Conservation (phyloP, 2,888 invertebrate species). For the Poecilus cupreus region DNA sequence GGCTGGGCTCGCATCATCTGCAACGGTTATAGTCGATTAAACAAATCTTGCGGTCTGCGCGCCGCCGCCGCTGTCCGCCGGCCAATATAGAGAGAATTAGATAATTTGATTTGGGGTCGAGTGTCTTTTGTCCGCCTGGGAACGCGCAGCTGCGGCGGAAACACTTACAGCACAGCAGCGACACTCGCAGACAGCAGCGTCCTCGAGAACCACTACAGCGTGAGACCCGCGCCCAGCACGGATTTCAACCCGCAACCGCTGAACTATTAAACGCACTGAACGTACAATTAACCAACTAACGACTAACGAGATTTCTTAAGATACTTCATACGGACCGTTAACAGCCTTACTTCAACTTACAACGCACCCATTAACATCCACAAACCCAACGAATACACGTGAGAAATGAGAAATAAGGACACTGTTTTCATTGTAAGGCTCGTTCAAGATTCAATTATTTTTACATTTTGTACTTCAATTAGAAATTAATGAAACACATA, state of each 20-base stretch:
- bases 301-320: slow-evolving; percentile 3
- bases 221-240: slow-evolving; percentile 2
- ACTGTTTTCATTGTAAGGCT: too few relatives aligned
- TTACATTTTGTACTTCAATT: too few relatives aligned
- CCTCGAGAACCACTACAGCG: slow-evolving; percentile 23
- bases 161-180: slow-evolving; percentile 67
- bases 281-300: neutral
- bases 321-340: slow-evolving; percentile 17
- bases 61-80: slow-evolving; percentile 62
- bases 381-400: neutral
- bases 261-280: neutral
- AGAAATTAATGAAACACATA: too few relatives aligned
- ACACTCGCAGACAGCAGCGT: slow-evolving; percentile 61
- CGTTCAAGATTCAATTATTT: too few relatives aligned
- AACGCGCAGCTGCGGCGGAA: slow-evolving; percentile 72
- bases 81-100: slow-evolving; percentile 72
- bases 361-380: neutral
- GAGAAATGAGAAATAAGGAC: neutral
- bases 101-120: slow-evolving; percentile 73
- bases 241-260: slow-evolving; percentile 15
- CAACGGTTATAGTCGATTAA: slow-evolving; percentile 67
- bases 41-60: slow-evolving; percentile 67
- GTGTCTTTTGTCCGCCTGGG: slow-evolving; percentile 72
- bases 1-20: slow-evolving; percentile 49
- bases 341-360: neutral